Evolutionary conservation across 2,888 invertebrate genomes (phyloP), one percentile per base, ranked within the genome.

Genomic region (Ferdinandea cuprea): DNA sequence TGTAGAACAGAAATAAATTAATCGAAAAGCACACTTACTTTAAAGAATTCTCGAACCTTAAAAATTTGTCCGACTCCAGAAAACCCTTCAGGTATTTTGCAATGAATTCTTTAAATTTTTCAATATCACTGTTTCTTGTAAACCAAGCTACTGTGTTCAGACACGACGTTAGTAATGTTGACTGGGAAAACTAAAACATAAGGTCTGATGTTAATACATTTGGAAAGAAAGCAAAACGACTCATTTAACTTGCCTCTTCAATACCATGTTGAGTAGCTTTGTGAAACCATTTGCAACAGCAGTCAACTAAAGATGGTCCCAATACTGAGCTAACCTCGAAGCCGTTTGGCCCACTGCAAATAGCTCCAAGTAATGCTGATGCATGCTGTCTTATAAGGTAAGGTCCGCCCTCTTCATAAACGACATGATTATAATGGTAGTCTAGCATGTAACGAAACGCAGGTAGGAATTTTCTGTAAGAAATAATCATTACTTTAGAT

Each of bases 381-480:
- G 91, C 91, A 88, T 91, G 91, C 80, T 91, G 91, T 13, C 90
- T 87, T 59, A 91, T 87, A 37, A 91, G 85, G 72, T 87, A 88
- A 32, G 90, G 87, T 44, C 89, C 89, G 86, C 89, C 90, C 85
- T 88, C 85, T 65, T 89, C 88, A 74, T 89, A 90, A 73, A 87
- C 86, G 56, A 89, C 87, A 87, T 90, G 88, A 86, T 90, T 88
- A 87, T 87, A 89, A 80, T 91, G 91, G 90, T 91, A 91, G 85
- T 91, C 89, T 46, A 91, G 86, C 87, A 90, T 87, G 79, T 89
- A 90, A 44, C 89, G 89, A 48, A 91, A 87, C 30, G 90, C 90
- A 78, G 89, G 87, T 68, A 89, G 40, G 72, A 91, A 88, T 85
- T 89, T 89, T 73, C 91, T 91, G 78, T 65, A 81, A 81, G 61